Conservation (phyloP, 53 echinoderm and acorn worm genomes). For the Zoroaster sp. region DNA sequence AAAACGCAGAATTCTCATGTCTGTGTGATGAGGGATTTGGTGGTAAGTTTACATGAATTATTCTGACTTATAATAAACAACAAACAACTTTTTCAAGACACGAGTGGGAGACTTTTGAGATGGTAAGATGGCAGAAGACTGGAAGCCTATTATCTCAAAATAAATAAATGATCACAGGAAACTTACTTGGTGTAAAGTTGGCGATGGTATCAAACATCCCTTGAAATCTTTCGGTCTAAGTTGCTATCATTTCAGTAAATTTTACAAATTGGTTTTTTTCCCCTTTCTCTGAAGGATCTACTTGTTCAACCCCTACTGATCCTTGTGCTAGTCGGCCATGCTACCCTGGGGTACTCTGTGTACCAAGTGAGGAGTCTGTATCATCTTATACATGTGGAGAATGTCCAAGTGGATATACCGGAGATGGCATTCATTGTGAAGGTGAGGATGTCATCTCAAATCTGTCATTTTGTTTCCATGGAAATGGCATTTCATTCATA, state of each 20-base stretch:
- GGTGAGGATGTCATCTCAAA: neutral
- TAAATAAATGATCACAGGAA: too few species aligned
- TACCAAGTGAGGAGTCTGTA: neutral
- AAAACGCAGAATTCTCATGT: slow-evolving; percentile 57
- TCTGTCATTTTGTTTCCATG: neutral
- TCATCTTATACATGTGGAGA: slow-evolving; percentile 70
- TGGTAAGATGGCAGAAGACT: too few species aligned
- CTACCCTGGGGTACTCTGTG: slow-evolving; percentile 77
- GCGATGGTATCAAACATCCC: too few species aligned
- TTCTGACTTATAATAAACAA: too few species aligned
- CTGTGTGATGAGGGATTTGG: slow-evolving; percentile 71
- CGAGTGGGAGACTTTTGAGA: too few species aligned
- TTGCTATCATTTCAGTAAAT: too few species aligned
- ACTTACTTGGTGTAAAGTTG: too few species aligned
- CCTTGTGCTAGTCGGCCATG: slow-evolving; percentile 80
- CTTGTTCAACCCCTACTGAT: slow-evolving; percentile 66
- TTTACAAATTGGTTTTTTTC: neutral
- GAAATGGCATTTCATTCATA: neutral
- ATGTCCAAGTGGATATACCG: slow-evolving; percentile 72
- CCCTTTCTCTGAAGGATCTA: slow-evolving; percentile 45
- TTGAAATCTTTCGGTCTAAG: too few species aligned
- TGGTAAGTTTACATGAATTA: too few species aligned
- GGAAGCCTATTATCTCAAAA: too few species aligned
- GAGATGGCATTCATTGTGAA: slow-evolving; percentile 73
- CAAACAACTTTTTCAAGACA: too few species aligned